Evolutionary conservation across 1,140 invertebrate species (phyloP).

Genomic region (Halotydeus destructor): DNA sequence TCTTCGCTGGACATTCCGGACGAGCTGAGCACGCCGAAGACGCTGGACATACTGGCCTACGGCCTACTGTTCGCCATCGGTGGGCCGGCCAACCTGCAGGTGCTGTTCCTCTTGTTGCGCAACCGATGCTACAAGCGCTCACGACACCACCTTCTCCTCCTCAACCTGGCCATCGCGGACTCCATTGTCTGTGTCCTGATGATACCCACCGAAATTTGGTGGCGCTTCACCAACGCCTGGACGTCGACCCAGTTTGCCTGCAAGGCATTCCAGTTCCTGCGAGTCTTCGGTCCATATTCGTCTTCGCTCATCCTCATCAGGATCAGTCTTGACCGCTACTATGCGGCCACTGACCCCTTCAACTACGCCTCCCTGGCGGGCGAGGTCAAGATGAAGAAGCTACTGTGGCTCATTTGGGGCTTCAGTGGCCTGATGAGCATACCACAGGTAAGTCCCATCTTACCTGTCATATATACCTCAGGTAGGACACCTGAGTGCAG

Average conservation of each 20-base stretch:
- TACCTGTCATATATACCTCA: too few relatives aligned
- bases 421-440: too few relatives aligned
- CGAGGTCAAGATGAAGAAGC: too few relatives aligned
- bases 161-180: not conserved
- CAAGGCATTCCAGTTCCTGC: slow-evolving; percentile 44
- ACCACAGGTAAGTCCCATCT: too few relatives aligned
- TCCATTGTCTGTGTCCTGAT: not conserved
- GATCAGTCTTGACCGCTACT: slow-evolving; percentile 39
- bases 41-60: not conserved
- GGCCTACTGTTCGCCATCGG: not conserved
- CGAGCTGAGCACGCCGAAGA: not conserved
- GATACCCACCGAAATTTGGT: slow-evolving; percentile 28
- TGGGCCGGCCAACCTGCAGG: not conserved
- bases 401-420: too few relatives aligned
- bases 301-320: slow-evolving; percentile 55
- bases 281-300: slow-evolving; percentile 52
- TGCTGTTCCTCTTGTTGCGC: not conserved
- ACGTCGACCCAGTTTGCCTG: slow-evolving; percentile 46
- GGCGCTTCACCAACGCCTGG: slow-evolving; percentile 52
- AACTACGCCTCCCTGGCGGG: too few relatives aligned
- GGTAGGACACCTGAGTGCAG: too few relatives aligned
- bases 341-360: slow-evolving; percentile 9
- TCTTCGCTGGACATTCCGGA: too few relatives aligned
- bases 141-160: not conserved
- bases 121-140: not conserved